Evolutionary conservation across 2,888 invertebrate genomes (phyloP).

Genomic region (Acanthosepion esculentum): DNA sequence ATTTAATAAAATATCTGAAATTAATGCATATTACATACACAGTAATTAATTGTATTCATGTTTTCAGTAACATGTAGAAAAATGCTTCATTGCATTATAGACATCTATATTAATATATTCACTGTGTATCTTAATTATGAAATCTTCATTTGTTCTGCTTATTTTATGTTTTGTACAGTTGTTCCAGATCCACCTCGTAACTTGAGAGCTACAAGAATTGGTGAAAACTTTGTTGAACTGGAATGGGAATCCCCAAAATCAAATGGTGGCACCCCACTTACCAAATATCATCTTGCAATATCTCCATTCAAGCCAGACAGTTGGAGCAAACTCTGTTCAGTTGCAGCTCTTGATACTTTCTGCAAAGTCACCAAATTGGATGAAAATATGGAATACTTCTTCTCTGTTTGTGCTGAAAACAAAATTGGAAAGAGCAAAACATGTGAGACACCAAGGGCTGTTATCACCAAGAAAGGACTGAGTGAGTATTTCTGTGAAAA

Average conservation of each 20-base stretch:
- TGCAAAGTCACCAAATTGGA: conserved; percentile 60
- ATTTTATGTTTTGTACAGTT: conserved; percentile 55
- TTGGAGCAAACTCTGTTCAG: conserved; percentile 63
- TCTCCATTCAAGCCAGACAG: conserved; percentile 59
- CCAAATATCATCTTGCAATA: conserved; percentile 67
- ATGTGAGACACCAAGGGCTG: conserved; percentile 56
- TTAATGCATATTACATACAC: too few relatives aligned
- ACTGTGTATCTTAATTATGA: neutral
- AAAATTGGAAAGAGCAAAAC: conserved; percentile 57
- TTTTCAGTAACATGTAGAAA: too few relatives aligned
- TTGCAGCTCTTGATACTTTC: conserved; percentile 61
- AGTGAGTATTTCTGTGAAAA: conserved; percentile 50
- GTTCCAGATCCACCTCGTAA: conserved; percentile 65
- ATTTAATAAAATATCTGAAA: too few relatives aligned
- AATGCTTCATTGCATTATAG: too few relatives aligned
- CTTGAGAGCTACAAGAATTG: conserved; percentile 60
- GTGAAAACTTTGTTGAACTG: conserved; percentile 62
- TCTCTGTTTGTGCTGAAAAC: conserved; percentile 70
- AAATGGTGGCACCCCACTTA: conserved; percentile 70
- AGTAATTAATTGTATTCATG: too few relatives aligned
- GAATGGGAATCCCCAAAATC: conserved; percentile 74
- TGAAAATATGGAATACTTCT: conserved; percentile 64
- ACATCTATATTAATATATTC: too few relatives aligned
- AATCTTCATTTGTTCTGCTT: neutral
- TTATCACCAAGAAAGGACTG: conserved; percentile 56